Evolutionary conservation across 2,797 vertebrate species (phyloP).

Genomic region (Ispidina picta): DNA sequence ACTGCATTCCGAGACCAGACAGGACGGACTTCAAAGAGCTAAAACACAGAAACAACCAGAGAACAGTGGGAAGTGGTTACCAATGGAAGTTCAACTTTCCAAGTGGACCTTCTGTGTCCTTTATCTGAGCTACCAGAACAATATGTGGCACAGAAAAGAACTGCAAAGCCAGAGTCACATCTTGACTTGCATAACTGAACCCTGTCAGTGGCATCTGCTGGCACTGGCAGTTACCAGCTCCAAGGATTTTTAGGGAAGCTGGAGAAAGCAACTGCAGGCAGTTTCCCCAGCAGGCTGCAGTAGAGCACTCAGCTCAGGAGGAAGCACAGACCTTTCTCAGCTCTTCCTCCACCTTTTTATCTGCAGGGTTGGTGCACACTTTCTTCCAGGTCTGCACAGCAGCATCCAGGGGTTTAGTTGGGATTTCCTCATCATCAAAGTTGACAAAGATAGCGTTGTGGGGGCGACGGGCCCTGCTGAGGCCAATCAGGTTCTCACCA

Average conservation of each 20-base stretch:
- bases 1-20: constrained; percentile 95
- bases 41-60: background rate
- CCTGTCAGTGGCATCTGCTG: background rate
- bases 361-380: constrained; percentile 74
- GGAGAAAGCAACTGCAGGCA: background rate
- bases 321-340: constrained; percentile 19
- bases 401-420: constrained; percentile 80
- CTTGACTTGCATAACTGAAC: background rate
- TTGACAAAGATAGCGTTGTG: constrained; percentile 92
- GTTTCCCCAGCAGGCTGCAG: background rate
- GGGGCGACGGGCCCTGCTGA: constrained; percentile 84
- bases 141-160: background rate
- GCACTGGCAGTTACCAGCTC: background rate
- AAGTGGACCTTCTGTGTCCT: background rate
- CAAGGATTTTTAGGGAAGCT: background rate
- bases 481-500: constrained; percentile 83
- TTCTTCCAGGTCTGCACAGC: constrained; percentile 83
- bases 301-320: background rate
- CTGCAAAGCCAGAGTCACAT: background rate
- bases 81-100: background rate
- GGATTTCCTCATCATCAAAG: constrained; percentile 81
- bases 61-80: background rate
- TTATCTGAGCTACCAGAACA: fast-evolving
- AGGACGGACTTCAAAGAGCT: constrained; percentile 88
- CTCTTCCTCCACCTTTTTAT: constrained; percentile 41